Evolutionary conservation across 2,797 vertebrate genomes (phyloP), one percentile per base, ranked within the genome.

Genomic region (Sebastes iracundus): DNA sequence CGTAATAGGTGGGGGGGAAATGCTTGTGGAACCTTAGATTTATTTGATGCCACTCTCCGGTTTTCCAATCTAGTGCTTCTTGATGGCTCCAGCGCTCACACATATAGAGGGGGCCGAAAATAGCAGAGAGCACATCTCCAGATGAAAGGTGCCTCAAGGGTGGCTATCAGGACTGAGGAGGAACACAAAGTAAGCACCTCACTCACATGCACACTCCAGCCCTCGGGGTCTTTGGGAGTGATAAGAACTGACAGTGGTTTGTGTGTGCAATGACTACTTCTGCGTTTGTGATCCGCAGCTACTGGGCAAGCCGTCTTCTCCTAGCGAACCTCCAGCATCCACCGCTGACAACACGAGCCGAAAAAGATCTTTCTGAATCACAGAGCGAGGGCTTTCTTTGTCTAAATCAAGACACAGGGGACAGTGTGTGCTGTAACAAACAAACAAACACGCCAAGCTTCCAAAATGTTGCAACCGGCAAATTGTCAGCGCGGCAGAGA

Each of bases 161-260:
- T 94, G 92, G 88, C 91, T 94, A 94, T 94, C 93, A 92, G 93
- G 92, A 86, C 87, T 61, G 88, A 91, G 88, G 88, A 91, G 87
- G 91, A 93, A 88, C 90, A 92, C 88, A 93, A 91, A 93, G 90
- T 91, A 92, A 93, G 91, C 91, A 89, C 91, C 93, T 94, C 91
- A 82, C 93, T 93, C 93, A 84, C 93, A 93, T 88, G 90, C 93
- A 89, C 90, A 88, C 82, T 86, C 84, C 71, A 77, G 87, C 91
- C 88, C 91, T 90, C 79, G 1, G 92, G 91, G 91, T 89, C 79
- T 88, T 60, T 77, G 86, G 90, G 91, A 93, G 88, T 93, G 92
- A 95, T 93, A 91, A 92, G 93, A 93, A 81, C 93, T 94, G 92
- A 95, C 94, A 94, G 90, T 82, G 88, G 90, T 93, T 88, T 93